Conservation (phyloP, 2,113 vertebrate genomes). For the Myiozetetes cayanensis region DNA sequence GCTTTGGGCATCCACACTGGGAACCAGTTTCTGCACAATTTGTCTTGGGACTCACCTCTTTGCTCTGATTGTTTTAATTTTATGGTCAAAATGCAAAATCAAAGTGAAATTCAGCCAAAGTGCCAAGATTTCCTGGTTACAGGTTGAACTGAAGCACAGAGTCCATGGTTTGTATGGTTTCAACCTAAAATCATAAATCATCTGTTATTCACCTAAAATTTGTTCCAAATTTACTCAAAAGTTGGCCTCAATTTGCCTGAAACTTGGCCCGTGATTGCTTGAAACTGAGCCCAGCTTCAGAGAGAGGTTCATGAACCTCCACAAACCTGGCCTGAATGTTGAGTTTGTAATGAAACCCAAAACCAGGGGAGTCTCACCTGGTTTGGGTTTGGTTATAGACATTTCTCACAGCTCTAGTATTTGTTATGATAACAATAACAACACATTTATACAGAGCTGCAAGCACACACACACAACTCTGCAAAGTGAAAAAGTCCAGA, state of each 20-base stretch:
- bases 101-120: not conserved
- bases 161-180: not conserved
- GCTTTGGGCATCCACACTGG: not conserved
- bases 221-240: slow-evolving; percentile 48
- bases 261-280: slow-evolving; percentile 21
- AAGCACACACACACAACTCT: not conserved
- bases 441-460: not conserved
- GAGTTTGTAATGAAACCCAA: slow-evolving; percentile 30
- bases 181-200: slow-evolving; percentile 38
- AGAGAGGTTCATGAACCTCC: slow-evolving; percentile 45
- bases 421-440: slow-evolving; percentile 12
- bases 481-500: not conserved
- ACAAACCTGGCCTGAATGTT: slow-evolving; percentile 12
- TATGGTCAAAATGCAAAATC: not conserved
- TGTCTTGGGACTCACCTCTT: not conserved
- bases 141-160: not conserved
- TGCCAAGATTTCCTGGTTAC: slow-evolving; percentile 17
- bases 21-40: not conserved
- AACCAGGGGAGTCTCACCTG: slow-evolving; percentile 47
- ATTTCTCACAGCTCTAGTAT: slow-evolving; percentile 11
- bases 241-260: slow-evolving; percentile 31
- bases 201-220: slow-evolving; percentile 34
- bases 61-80: not conserved
- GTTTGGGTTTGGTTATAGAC: slow-evolving; percentile 16
- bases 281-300: slow-evolving; percentile 52